Evolutionary conservation across 2,888 invertebrate species (phyloP).

Genomic region (Malthinus seriepunctatus): DNA sequence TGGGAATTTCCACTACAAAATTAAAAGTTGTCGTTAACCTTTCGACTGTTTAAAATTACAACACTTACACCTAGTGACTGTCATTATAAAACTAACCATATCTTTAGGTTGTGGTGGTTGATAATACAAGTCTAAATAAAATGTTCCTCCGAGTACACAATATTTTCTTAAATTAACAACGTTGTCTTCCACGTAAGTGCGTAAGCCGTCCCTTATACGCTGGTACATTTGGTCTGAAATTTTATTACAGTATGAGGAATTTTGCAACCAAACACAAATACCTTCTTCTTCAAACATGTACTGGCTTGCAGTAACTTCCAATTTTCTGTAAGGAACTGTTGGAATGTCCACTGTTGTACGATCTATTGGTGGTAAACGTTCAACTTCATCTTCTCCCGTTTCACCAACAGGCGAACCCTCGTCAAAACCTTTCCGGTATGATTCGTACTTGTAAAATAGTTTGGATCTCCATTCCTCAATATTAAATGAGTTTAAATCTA

Average conservation of each 20-base stretch:
- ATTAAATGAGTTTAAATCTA: slow-evolving; percentile 40
- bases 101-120: slow-evolving; percentile 74
- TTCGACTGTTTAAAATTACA: not conserved
- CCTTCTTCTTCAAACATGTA: slow-evolving; percentile 34
- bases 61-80: slow-evolving; percentile 15
- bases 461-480: slow-evolving; percentile 46
- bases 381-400: slow-evolving; percentile 24
- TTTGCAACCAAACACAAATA: slow-evolving; percentile 7
- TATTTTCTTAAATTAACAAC: slow-evolving; percentile 78
- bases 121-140: slow-evolving; percentile 70
- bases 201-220: slow-evolving; percentile 51
- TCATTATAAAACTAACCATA: slow-evolving; percentile 17
- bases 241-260: not conserved
- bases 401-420: not conserved
- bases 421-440: slow-evolving; percentile 32
- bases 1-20: slow-evolving; percentile 60
- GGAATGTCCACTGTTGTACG: slow-evolving; percentile 41
- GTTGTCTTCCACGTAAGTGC: slow-evolving; percentile 54
- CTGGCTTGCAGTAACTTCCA: slow-evolving; percentile 45
- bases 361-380: slow-evolving; percentile 30
- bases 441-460: slow-evolving; percentile 44
- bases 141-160: slow-evolving; percentile 75
- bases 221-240: slow-evolving; percentile 21
- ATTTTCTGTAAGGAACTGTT: slow-evolving; percentile 44
- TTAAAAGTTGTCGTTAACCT: not conserved